Evolutionary conservation across 2,888 invertebrate genomes (phyloP).

Genomic region (Argyra leucocephala): DNA sequence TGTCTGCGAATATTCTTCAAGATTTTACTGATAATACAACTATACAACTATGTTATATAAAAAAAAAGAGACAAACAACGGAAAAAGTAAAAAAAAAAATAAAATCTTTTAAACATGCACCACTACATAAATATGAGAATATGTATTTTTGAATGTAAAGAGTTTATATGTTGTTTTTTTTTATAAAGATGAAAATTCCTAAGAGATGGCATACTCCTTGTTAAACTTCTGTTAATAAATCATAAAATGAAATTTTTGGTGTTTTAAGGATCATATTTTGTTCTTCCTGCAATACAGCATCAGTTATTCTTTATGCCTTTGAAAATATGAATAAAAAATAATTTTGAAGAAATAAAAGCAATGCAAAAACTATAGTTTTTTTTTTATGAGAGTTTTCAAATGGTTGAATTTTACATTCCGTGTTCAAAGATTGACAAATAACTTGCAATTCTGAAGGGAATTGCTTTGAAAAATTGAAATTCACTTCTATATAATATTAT

Average conservation of each 20-base stretch:
- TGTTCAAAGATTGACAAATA: neutral
- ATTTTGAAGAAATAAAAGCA: neutral
- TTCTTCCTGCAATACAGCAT: no score
- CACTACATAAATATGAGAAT: no score
- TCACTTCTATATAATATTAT: no score
- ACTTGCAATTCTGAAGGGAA: neutral
- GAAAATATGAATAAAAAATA: no score
- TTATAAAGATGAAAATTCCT: neutral
- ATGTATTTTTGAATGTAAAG: no score
- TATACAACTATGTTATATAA: no score
- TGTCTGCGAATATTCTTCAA: no score
- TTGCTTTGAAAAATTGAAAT: neutral
- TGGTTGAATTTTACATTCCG: neutral
- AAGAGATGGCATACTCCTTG: neutral
- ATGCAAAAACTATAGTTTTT: neutral
- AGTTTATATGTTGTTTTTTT: neutral
- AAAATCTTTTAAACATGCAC: no score
- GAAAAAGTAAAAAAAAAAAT: no score
- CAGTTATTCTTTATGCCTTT: no score
- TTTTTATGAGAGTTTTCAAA: neutral
- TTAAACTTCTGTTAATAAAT: neutral
- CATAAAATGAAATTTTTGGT: neutral
- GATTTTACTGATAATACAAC: no score
- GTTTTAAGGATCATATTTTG: neutral
- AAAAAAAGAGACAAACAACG: no score